Percentiles rank a stretch among this genome's conserved stretches.
These are phyloP conservation scores for Acanthurus lineatus DNA, from an alignment of 2,797 vertebrate species.

Conservation along the genomic window DNA sequence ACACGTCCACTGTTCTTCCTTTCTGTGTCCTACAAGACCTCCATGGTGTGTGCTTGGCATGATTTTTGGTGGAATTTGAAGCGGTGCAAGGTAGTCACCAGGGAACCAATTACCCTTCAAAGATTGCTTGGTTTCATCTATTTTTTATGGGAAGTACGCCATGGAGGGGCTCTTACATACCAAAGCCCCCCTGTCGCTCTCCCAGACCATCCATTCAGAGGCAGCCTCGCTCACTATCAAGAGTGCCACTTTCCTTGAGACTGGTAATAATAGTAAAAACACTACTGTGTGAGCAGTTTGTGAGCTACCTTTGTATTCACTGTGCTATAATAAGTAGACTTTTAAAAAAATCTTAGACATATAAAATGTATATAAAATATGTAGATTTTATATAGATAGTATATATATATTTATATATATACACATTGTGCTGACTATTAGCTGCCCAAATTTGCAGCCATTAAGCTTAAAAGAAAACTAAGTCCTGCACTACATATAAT, in stretches of 20 bases:
- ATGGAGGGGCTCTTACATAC: slow-evolving; percentile 35
- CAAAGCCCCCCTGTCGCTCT: slow-evolving; percentile 17
- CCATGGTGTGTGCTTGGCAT: slow-evolving; percentile 24
- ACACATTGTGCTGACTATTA: too few relatives aligned
- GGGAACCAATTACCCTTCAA: slow-evolving; percentile 82
- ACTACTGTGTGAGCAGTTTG: slow-evolving; percentile 7
- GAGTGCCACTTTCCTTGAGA: slow-evolving; percentile 34
- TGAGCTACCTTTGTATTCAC: too few relatives aligned
- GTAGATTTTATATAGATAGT: too few relatives aligned
- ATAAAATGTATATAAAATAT: too few relatives aligned
- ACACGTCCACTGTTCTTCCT: slow-evolving; percentile 12
- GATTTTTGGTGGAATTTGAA: slow-evolving; percentile 60
- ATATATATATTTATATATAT: too few relatives aligned
- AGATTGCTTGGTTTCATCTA: slow-evolving; percentile 77
- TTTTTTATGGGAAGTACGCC: slow-evolving; percentile 76
- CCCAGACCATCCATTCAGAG: slow-evolving; percentile 45
- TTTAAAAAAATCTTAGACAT: too few relatives aligned
- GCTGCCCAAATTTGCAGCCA: neutral
- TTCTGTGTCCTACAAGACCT: slow-evolving; percentile 9
- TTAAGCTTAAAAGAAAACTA: neutral
- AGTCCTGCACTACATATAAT: neutral
- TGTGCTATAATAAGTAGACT: too few relatives aligned
- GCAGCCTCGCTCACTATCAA: slow-evolving; percentile 27
- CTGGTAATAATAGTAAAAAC: slow-evolving; percentile 18
- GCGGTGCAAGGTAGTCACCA: slow-evolving; percentile 62